phyloP scores from a whole-genome alignment of 2,113 vertebrate genomes.

The Aviceda subcristata region DNA sequence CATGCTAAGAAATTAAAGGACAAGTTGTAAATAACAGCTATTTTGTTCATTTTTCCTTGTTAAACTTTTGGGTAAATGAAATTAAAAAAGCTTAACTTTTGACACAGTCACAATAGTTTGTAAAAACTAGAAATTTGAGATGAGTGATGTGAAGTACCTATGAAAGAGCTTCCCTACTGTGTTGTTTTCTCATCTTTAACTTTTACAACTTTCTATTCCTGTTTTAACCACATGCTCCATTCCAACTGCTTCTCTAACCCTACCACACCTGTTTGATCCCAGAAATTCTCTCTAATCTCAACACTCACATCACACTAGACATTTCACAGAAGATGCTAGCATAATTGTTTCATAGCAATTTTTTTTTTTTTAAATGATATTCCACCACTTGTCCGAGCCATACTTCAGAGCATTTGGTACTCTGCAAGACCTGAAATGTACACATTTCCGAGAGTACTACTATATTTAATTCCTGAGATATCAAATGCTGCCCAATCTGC shows the following conservation, averaged over 20 bases:
- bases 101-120: background rate
- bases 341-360: background rate
- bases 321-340: background rate
- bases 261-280: background rate
- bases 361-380: background rate
- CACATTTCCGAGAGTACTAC: background rate
- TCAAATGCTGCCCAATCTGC: background rate
- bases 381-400: background rate
- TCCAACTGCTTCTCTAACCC: background rate
- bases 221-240: background rate
- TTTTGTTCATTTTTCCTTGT: background rate
- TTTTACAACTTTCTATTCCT: background rate
- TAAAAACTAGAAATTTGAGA: background rate
- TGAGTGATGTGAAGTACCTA: background rate
- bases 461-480: background rate
- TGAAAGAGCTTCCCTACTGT: background rate
- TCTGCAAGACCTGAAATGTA: background rate
- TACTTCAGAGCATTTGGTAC: background rate
- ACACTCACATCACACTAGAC: background rate
- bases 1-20: conserved; percentile 31
- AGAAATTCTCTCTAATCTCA: background rate
- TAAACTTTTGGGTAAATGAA: background rate
- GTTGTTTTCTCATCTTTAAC: background rate
- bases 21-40: background rate
- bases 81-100: background rate